Conservation (phyloP, 2,113 vertebrate genomes). For the Cryptotis parvus region DNA sequence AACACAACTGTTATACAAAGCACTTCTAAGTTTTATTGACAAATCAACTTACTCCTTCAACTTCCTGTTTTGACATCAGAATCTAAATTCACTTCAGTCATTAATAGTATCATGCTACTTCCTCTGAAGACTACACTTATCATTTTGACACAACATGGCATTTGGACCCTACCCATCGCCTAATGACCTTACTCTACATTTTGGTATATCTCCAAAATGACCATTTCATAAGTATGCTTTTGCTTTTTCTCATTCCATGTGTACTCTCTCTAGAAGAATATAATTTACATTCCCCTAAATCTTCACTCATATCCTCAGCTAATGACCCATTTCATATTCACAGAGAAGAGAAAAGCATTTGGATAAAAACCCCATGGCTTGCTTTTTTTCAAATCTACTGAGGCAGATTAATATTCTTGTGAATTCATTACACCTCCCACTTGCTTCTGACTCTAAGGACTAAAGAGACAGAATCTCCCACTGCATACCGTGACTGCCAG, state of each 20-base stretch:
- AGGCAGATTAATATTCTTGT: accelerated
- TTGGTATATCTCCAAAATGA: background rate
- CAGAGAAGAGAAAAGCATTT: background rate
- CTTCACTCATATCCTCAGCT: background rate
- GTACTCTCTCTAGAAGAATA: background rate
- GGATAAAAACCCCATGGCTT: background rate
- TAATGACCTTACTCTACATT: background rate
- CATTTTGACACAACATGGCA: background rate
- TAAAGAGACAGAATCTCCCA: background rate
- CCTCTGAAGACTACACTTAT: background rate
- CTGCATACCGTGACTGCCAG: background rate
- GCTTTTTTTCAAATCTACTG: background rate
- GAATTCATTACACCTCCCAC: background rate
- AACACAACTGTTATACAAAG: background rate
- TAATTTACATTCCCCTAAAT: background rate
- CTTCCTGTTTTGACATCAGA: background rate
- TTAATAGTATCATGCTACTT: background rate
- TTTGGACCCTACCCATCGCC: background rate
- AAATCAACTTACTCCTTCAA: background rate
- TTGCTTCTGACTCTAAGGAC: background rate
- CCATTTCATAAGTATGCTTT: background rate
- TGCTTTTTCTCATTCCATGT: background rate
- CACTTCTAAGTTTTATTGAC: background rate
- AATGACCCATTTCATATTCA: background rate
- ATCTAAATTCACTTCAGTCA: background rate